Conservation (phyloP, 2,113 vertebrate species). For the Rhinoderma darwinii region DNA sequence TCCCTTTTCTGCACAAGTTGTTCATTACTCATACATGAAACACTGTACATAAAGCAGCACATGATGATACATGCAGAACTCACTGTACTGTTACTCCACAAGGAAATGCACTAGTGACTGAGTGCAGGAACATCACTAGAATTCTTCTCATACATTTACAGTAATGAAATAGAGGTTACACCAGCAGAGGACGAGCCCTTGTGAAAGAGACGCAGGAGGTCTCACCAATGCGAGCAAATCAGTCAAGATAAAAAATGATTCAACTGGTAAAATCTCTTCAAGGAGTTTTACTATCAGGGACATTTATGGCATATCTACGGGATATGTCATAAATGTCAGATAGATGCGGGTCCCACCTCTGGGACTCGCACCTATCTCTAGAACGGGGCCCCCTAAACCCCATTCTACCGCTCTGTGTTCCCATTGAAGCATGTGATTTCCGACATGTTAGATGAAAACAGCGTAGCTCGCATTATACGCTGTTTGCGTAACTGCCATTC, state of each 20-base stretch:
- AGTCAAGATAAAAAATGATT: background rate
- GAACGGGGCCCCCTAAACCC: too few species aligned
- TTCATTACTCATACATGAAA: background rate
- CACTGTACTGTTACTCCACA: background rate
- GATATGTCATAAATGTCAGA: too few species aligned
- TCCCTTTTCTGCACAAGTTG: background rate
- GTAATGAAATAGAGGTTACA: background rate
- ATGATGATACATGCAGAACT: background rate
- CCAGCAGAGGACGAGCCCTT: conserved; percentile 17
- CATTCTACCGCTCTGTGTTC: too few species aligned
- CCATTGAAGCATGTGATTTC: too few species aligned
- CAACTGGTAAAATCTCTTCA: background rate
- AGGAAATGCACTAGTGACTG: background rate
- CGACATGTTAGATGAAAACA: too few species aligned
- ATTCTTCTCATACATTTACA: background rate
- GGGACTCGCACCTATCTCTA: too few species aligned
- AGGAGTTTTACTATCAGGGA: too few species aligned
- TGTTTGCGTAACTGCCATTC: too few species aligned
- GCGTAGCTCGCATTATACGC: too few species aligned
- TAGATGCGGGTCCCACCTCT: too few species aligned
- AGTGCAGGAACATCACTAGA: background rate
- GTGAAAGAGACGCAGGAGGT: background rate
- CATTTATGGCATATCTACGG: too few species aligned
- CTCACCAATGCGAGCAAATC: background rate
- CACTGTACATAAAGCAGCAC: background rate